Evolutionary conservation across 2,113 vertebrate genomes (phyloP).

Genomic region (Heterocephalus glaber): DNA sequence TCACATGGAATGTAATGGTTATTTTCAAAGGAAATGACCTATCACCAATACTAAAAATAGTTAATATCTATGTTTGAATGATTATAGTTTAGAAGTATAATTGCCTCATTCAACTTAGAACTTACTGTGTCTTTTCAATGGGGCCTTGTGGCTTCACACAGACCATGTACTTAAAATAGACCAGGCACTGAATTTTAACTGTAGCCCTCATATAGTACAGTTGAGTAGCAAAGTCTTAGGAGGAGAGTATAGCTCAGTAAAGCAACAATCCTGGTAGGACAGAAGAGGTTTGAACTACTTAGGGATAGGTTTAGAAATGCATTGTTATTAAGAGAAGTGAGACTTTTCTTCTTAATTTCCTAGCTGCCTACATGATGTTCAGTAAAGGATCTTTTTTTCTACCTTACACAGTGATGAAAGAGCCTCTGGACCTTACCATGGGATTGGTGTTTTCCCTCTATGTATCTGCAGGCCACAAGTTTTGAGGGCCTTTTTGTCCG

Average conservation of each 20-base stretch:
- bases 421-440: not conserved
- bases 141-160: not conserved
- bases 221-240: not conserved
- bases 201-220: not conserved
- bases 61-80: conserved; percentile 32
- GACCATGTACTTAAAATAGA: not conserved
- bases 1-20: not conserved
- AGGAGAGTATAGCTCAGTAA: not conserved
- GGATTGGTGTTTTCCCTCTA: not conserved
- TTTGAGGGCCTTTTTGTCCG: not conserved
- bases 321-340: not conserved
- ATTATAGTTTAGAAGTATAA: not conserved
- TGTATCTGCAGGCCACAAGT: not conserved
- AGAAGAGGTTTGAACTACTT: not conserved
- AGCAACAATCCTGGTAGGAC: not conserved
- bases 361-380: not conserved
- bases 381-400: not conserved
- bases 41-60: not conserved
- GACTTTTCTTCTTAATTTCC: not conserved
- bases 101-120: not conserved
- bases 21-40: conserved; percentile 13
- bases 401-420: not conserved
- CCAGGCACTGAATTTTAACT: not conserved
- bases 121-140: conserved; percentile 20
- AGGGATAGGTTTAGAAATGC: not conserved